phyloP scores from a whole-genome alignment of 2,797 vertebrate genomes.

The Potorous gilbertii region DNA sequence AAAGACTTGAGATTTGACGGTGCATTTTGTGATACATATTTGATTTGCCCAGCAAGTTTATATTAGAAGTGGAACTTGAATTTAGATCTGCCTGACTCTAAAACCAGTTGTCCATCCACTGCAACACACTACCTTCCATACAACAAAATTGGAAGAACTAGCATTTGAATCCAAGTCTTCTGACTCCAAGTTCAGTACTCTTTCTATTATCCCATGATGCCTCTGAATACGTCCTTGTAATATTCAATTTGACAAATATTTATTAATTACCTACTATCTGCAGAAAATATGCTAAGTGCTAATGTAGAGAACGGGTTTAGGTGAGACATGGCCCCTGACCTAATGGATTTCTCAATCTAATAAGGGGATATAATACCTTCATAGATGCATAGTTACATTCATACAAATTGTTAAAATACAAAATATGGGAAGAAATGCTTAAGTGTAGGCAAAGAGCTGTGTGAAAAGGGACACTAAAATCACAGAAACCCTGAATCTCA shows the following conservation, averaged over 20 bases:
- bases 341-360: neutral
- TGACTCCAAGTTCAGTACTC: neutral
- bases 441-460: neutral
- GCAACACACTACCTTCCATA: neutral
- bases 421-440: neutral
- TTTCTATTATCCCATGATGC: conserved; percentile 7
- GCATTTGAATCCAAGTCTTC: neutral
- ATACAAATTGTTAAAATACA: neutral
- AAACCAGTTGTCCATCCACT: neutral
- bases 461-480: neutral
- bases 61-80: neutral
- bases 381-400: neutral
- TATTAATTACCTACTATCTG: neutral
- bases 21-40: neutral
- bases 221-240: neutral
- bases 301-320: neutral
- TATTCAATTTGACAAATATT: neutral
- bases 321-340: neutral
- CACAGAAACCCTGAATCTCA: neutral
- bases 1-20: neutral
- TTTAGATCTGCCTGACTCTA: neutral
- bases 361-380: neutral
- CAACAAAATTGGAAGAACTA: neutral
- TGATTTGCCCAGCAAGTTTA: neutral
- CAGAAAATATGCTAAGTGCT: neutral